Percentiles rank a stretch among this genome's conserved stretches.
phyloP scores from a whole-genome alignment of 2,113 vertebrate genomes.

The Cavia porcellus region DNA sequence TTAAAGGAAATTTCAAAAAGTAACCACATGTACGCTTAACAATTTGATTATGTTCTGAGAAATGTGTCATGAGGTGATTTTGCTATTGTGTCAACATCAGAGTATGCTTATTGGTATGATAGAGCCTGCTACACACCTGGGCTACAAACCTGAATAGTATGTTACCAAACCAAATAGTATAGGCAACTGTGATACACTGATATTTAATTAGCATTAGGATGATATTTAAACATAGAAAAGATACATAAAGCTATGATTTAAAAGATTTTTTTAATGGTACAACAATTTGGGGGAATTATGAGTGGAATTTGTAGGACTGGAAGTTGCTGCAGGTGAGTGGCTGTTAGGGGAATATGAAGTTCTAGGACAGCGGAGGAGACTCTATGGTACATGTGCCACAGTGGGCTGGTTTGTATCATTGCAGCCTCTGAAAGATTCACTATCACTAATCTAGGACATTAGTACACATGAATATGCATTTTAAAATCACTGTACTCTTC shows the following conservation, averaged over 20 bases:
- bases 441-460: neutral
- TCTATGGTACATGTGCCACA: neutral
- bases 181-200: neutral
- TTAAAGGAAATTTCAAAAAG: too few species aligned
- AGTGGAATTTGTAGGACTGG: neutral
- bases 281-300: neutral
- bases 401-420: neutral
- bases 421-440: neutral
- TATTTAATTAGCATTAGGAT: neutral
- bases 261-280: neutral
- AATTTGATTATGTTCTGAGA: too few species aligned
- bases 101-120: too few species aligned
- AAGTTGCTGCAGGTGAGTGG: neutral
- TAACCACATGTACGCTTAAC: too few species aligned
- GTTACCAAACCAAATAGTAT: neutral
- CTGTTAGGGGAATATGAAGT: neutral
- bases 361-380: neutral
- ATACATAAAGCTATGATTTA: neutral
- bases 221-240: neutral
- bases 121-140: too few species aligned
- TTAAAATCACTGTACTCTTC: neutral
- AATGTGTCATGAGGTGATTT: too few species aligned
- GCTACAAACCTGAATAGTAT: neutral
- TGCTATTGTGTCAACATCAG: too few species aligned
- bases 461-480: neutral